A percentile compares a stretch with the other conserved stretches of the same genome.
phyloP scores from a whole-genome alignment of 2,797 vertebrate species.

The Nannoperca obscura region DNA sequence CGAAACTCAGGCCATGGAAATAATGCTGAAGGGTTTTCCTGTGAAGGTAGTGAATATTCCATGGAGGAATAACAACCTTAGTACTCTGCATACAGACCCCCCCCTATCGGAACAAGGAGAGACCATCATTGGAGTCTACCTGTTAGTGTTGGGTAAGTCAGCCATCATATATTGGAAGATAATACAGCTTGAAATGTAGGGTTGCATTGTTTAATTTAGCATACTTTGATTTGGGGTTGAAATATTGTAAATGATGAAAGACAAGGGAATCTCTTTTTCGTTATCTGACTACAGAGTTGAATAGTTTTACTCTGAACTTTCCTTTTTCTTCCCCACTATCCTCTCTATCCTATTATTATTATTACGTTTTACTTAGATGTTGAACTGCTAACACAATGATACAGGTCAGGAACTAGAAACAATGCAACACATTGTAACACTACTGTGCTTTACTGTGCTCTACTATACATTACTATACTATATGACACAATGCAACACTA shows the following conservation, averaged over 20 bases:
- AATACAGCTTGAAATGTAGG: background rate
- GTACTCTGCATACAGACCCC: conserved; percentile 83
- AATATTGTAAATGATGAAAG: conserved; percentile 1
- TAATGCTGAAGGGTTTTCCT: conserved; percentile 73
- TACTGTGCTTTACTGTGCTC: background rate
- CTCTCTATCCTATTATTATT: background rate
- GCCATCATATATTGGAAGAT: background rate
- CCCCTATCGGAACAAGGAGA: conserved; percentile 89
- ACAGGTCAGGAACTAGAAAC: background rate
- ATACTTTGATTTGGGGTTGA: background rate
- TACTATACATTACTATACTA: too few relatives aligned
- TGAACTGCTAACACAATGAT: background rate
- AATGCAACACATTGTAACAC: background rate
- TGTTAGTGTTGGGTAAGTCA: conserved; percentile 87
- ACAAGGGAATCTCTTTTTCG: conserved; percentile 23
- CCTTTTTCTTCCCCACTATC: background rate
- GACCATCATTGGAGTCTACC: conserved; percentile 89
- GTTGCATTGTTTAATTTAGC: background rate
- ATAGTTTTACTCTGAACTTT: conserved; percentile 4
- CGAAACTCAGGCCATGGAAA: conserved; percentile 72
- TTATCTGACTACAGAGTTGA: conserved; percentile 15
- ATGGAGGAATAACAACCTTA: conserved; percentile 92
- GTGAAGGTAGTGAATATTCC: conserved; percentile 83
- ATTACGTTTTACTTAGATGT: background rate
- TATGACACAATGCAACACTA: background rate